phyloP scores from a whole-genome alignment of 1,140 invertebrate species.

The Aphelenchoides fujianensis region DNA sequence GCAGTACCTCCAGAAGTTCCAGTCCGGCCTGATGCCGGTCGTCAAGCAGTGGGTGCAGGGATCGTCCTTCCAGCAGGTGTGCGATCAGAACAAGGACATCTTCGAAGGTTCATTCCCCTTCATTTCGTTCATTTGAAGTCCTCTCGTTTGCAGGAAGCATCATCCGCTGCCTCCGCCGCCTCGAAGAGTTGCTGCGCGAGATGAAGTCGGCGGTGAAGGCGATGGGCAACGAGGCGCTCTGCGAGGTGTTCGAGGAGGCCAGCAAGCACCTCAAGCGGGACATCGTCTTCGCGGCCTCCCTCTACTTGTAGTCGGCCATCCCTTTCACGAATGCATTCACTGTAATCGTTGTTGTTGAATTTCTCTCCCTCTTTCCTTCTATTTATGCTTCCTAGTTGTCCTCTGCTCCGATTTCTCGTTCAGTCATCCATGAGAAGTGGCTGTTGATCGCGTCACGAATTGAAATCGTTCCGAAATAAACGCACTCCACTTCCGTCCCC shows the following conservation, averaged over 20 bases:
- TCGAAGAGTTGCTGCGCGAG: conserved; percentile 92
- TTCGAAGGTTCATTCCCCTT: conserved; percentile 77
- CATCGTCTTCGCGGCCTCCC: conserved; percentile 96
- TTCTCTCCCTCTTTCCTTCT: not conserved
- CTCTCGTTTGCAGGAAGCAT: conserved; percentile 91
- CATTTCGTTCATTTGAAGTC: no score
- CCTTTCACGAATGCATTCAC: no score
- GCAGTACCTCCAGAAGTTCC: conserved; percentile 84
- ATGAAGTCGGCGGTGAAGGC: conserved; percentile 91
- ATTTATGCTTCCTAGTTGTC: not conserved
- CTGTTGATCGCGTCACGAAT: no score
- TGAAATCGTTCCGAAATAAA: no score
- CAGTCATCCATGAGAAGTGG: no score
- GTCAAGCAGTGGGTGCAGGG: conserved; percentile 92
- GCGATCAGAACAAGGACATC: conserved; percentile 94
- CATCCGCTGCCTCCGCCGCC: conserved; percentile 88
- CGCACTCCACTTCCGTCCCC: no score
- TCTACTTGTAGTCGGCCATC: conserved; percentile 82
- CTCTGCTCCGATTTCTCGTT: no score
- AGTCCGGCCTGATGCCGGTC: conserved; percentile 91
- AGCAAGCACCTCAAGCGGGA: conserved; percentile 90
- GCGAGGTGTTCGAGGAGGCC: conserved; percentile 77
- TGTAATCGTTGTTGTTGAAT: no score
- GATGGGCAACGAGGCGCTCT: conserved; percentile 90
- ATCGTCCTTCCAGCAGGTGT: conserved; percentile 82